Conservation (phyloP, 2,797 vertebrate genomes). For the Sorex maritimensis region DNA sequence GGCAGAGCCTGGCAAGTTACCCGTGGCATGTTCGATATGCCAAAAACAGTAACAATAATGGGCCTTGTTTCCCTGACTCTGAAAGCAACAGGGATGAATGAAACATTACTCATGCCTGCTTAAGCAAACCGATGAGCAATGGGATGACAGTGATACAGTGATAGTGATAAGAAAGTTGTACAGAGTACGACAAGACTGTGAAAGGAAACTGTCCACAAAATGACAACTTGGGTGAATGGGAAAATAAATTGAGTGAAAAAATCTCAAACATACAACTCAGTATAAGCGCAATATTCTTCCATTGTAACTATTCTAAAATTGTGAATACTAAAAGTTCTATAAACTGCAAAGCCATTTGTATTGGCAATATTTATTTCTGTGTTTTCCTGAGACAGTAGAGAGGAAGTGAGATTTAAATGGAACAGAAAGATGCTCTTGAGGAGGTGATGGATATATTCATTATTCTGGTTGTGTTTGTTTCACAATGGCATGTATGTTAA, state of each 20-base stretch:
- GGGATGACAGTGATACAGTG: too few relatives aligned
- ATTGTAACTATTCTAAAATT: not conserved
- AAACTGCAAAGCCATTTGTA: not conserved
- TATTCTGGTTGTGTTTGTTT: not conserved
- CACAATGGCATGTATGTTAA: too few relatives aligned
- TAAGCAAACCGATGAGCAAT: too few relatives aligned
- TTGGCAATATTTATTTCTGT: not conserved
- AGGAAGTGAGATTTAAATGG: not conserved
- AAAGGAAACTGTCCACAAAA: not conserved
- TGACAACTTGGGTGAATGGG: not conserved
- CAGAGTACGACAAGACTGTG: not conserved
- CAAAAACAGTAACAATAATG: too few relatives aligned
- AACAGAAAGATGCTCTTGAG: not conserved
- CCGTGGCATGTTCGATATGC: too few relatives aligned
- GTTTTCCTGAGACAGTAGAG: not conserved
- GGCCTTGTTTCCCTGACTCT: too few relatives aligned
- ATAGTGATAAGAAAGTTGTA: not conserved
- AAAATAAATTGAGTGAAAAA: conserved; percentile 31
- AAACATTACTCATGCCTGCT: too few relatives aligned
- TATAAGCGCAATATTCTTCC: not conserved
- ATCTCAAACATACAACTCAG: not conserved
- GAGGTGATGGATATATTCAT: not conserved
- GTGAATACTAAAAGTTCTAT: not conserved
- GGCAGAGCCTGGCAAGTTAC: too few relatives aligned
- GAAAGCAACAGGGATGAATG: too few relatives aligned